A percentile compares a stretch with the other conserved stretches of the same genome.
These are phyloP conservation scores for Biston betularia DNA, from an alignment of 2,888 invertebrate genomes.

Conservation along the genomic window DNA sequence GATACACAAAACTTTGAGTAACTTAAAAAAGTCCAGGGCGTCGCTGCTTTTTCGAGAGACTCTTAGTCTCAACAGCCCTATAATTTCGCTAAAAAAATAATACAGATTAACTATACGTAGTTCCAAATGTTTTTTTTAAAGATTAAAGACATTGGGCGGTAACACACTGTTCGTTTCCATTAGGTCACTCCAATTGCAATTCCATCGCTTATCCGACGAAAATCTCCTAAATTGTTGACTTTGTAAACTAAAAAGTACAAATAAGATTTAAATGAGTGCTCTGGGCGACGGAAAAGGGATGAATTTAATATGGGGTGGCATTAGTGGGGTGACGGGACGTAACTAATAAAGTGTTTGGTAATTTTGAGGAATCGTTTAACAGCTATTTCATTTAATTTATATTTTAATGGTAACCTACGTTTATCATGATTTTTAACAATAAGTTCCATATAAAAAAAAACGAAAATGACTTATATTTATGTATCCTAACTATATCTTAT, in stretches of 20 bases:
- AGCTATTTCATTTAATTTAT: too few species aligned
- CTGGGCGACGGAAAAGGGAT: conserved; percentile 36
- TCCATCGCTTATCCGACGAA: conserved; percentile 51
- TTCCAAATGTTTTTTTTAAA: too few species aligned
- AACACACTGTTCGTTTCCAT: conserved; percentile 31
- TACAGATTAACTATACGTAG: too few species aligned
- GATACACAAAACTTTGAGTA: too few species aligned
- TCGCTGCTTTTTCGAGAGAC: too few species aligned
- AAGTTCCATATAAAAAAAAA: too few species aligned
- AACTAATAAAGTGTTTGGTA: conserved; percentile 29
- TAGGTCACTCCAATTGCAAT: conserved; percentile 31
- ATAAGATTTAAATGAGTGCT: conserved; percentile 79
- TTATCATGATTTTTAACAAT: too few species aligned
- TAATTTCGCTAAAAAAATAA: too few species aligned
- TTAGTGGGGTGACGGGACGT: conserved; percentile 36
- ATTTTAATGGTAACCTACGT: too few species aligned
- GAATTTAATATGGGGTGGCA: conserved; percentile 37
- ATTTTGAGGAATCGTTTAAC: background rate
- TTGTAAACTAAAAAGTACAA: conserved; percentile 80
- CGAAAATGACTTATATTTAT: too few species aligned
- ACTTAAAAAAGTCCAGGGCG: background rate
- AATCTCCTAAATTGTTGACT: conserved; percentile 72
- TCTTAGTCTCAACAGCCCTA: too few species aligned
- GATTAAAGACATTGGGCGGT: conserved; percentile 22
- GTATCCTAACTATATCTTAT: too few species aligned